phyloP scores from a whole-genome alignment of 2,113 vertebrate genomes.

The Rhagologus leucostigma region DNA sequence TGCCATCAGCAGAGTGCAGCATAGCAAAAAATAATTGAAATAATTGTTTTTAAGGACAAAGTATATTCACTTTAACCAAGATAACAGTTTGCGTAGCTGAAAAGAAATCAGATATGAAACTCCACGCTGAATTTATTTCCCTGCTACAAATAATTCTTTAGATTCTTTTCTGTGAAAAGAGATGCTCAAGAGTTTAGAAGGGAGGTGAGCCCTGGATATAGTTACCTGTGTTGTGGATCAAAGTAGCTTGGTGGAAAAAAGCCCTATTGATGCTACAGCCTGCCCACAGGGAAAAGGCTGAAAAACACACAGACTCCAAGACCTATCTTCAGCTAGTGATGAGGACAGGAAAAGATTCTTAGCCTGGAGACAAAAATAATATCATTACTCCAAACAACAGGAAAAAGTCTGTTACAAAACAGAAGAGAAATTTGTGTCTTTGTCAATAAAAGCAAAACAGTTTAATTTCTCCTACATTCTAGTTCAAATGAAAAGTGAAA shows the following conservation, averaged over 20 bases:
- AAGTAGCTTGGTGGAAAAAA: neutral
- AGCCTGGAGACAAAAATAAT: neutral
- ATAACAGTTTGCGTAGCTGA: neutral
- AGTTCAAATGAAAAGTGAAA: neutral
- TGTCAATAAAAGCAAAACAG: neutral
- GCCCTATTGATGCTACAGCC: neutral
- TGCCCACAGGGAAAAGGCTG: neutral
- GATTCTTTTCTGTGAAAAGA: neutral
- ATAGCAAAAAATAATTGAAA: slow-evolving; percentile 4
- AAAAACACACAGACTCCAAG: neutral
- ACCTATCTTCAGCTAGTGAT: neutral
- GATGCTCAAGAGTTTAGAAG: neutral
- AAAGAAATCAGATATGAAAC: neutral
- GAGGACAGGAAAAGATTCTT: neutral
- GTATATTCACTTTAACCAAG: neutral
- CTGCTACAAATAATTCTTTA: neutral
- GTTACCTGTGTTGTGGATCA: neutral
- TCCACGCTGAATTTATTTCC: neutral
- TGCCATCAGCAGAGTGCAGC: neutral
- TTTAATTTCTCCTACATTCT: neutral
- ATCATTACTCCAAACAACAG: neutral
- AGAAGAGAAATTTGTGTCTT: neutral
- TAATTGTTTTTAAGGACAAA: slow-evolving; percentile 28
- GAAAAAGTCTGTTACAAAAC: neutral
- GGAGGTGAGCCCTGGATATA: neutral